phyloP scores from a whole-genome alignment of 2,113 vertebrate species.

The Hemicordylus capensis region DNA sequence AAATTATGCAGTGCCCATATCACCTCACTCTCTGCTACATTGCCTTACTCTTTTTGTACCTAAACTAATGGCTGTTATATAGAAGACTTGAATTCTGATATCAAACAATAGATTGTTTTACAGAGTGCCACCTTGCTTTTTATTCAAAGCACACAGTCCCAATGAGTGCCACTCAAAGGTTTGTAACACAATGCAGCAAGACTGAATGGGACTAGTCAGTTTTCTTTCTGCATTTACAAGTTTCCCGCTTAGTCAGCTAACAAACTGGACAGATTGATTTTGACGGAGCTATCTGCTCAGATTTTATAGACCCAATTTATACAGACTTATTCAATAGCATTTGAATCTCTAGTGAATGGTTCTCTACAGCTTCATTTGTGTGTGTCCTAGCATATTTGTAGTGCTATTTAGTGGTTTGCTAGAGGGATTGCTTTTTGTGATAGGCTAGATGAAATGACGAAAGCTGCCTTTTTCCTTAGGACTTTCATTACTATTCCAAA shows the following conservation, averaged over 20 bases:
- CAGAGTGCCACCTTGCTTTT: neutral
- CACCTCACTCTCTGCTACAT: too few relatives aligned
- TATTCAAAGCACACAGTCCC: neutral
- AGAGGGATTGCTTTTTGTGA: slow-evolving; percentile 42
- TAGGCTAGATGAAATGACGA: slow-evolving; percentile 55
- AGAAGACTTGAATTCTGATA: neutral
- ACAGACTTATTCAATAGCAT: slow-evolving; percentile 20
- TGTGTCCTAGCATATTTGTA: slow-evolving; percentile 32
- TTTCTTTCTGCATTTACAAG: slow-evolving; percentile 20
- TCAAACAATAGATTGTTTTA: neutral
- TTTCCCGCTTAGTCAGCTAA: slow-evolving; percentile 40
- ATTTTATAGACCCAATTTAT: neutral
- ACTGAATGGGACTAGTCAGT: slow-evolving; percentile 16
- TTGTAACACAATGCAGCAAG: neutral
- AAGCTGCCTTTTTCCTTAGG: slow-evolving; percentile 4
- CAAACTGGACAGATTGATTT: slow-evolving; percentile 25
- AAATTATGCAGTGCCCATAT: too few relatives aligned
- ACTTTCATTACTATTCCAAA: slow-evolving; percentile 58
- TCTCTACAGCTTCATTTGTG: slow-evolving; percentile 43
- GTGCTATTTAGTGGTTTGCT: slow-evolving; percentile 44
- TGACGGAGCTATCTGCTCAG: slow-evolving; percentile 27
- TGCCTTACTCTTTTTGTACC: too few relatives aligned
- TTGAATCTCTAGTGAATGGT: slow-evolving; percentile 28
- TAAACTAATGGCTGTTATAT: neutral
- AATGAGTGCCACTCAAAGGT: neutral